These are phyloP conservation scores for Pseudorectes ferrugineus DNA, from an alignment of 2,113 vertebrate genomes.

Conservation along the genomic window DNA sequence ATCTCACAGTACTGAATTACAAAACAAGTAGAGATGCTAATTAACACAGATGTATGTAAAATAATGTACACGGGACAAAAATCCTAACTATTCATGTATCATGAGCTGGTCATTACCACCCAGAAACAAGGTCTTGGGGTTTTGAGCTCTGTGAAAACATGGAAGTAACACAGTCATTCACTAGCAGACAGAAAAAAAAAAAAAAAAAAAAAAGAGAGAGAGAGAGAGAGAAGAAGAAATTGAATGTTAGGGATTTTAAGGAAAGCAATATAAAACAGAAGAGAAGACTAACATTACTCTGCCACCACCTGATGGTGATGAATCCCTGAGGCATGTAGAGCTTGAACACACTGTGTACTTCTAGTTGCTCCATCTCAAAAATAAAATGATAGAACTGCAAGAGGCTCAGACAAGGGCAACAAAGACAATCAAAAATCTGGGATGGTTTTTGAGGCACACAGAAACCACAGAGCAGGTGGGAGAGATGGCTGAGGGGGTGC, in stretches of 20 bases:
- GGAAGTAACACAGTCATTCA: background rate
- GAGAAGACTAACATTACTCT: background rate
- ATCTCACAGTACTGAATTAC: background rate
- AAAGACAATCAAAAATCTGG: background rate
- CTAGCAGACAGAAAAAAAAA: background rate
- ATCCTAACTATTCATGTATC: background rate
- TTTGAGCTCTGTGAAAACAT: background rate
- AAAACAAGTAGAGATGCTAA: background rate
- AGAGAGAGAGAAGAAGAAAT: background rate
- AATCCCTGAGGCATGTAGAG: conserved; percentile 5
- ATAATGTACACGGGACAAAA: background rate
- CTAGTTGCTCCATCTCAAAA: background rate
- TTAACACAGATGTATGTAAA: background rate
- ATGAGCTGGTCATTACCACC: background rate
- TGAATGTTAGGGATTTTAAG: background rate
- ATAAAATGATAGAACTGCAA: background rate
- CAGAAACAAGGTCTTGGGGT: background rate
- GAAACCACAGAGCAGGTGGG: background rate
- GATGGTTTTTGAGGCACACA: background rate
- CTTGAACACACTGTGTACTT: background rate
- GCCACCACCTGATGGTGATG: background rate
- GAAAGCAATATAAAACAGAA: conserved; percentile 7
- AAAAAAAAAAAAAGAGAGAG: too few relatives aligned
- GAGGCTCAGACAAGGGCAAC: background rate
- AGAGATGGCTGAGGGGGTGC: background rate